phyloP scores from a whole-genome alignment of 2,113 vertebrate genomes.

The Emydocephalus ijimae region DNA sequence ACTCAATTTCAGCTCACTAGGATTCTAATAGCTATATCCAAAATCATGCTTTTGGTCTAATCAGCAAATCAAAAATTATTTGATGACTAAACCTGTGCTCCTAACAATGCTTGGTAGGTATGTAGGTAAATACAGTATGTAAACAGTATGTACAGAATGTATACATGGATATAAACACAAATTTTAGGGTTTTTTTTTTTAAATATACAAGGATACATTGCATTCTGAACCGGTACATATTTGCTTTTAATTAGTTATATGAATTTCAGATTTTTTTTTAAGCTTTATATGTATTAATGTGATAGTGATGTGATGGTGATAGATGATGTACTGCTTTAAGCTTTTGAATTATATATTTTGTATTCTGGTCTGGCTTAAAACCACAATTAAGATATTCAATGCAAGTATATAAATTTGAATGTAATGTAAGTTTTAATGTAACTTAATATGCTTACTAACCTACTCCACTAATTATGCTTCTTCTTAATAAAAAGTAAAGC shows the following conservation, averaged over 20 bases:
- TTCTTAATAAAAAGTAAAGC: neutral
- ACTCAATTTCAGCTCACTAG: neutral
- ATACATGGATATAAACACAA: neutral
- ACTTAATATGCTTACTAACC: neutral
- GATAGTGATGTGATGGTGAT: neutral
- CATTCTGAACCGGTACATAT: neutral
- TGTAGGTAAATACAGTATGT: neutral
- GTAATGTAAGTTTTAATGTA: neutral
- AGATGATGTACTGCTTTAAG: neutral
- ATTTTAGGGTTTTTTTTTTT: neutral
- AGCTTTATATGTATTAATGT: neutral
- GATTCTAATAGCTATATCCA: neutral
- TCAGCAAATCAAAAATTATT: neutral
- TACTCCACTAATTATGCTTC: neutral
- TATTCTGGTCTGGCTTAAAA: neutral
- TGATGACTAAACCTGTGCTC: neutral
- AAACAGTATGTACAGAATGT: no score
- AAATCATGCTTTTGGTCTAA: neutral
- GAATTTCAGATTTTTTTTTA: neutral
- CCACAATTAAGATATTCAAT: neutral
- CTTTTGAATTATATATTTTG: neutral
- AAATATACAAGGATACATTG: neutral
- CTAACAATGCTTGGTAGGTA: neutral
- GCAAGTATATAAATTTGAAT: neutral
- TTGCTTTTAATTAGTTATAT: neutral